phyloP scores from a whole-genome alignment of 1,140 invertebrate species.

The Listronotus oregonensis region DNA sequence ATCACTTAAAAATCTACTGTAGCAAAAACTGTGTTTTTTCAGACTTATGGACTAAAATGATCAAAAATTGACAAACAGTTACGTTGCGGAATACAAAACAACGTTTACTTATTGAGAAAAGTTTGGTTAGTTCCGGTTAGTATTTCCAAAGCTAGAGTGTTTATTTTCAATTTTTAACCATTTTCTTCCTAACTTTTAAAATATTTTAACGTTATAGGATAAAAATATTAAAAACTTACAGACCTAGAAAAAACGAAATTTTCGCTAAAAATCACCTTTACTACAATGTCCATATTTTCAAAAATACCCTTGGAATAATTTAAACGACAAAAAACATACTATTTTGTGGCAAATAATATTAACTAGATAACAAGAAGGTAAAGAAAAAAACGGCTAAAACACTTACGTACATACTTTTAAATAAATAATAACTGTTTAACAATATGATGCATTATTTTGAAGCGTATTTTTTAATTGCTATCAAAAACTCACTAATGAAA shows the following conservation, averaged over 20 bases:
- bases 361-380: constrained; percentile 20
- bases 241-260: constrained; percentile 6
- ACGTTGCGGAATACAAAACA: no score
- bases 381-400: constrained; percentile 11
- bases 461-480: constrained; percentile 2
- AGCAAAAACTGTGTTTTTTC: no score
- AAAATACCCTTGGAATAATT: background rate
- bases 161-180: no score
- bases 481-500: constrained; percentile 4
- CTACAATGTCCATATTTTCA: background rate
- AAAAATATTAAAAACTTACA: constrained; percentile 4
- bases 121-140: no score
- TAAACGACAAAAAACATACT: constrained; percentile 14
- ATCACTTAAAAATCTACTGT: no score
- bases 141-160: no score
- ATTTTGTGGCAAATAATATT: constrained; percentile 4
- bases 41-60: no score
- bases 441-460: background rate
- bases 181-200: constrained; percentile 14
- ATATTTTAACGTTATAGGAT: background rate
- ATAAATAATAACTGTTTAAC: constrained; percentile 8
- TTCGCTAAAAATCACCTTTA: background rate
- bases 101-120: no score
- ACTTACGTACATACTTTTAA: constrained; percentile 11
- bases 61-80: no score